These are phyloP conservation scores for Aeoliscus strigatus DNA, from an alignment of 2,797 vertebrate genomes.

Conservation along the genomic window DNA sequence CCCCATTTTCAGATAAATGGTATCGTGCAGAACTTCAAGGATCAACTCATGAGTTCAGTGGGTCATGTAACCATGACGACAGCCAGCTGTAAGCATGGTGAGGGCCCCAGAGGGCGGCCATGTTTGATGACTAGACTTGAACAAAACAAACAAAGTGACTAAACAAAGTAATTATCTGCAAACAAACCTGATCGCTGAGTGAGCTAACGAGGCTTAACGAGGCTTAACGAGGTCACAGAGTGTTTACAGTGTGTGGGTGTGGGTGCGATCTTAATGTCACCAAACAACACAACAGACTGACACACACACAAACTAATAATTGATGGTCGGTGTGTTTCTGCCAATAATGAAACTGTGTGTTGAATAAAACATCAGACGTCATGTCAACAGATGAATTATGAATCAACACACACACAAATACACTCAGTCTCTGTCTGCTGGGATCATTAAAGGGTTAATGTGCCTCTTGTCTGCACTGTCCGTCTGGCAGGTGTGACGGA, in stretches of 20 bases:
- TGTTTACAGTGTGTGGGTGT: background rate
- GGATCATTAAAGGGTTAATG: too few species aligned
- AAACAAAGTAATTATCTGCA: conserved; percentile 65
- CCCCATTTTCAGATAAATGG: too few species aligned
- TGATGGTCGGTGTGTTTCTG: background rate
- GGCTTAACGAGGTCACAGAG: conserved; percentile 29
- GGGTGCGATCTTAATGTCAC: too few species aligned
- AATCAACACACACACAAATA: conserved; percentile 21
- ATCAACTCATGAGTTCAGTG: background rate
- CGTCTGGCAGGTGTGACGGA: too few species aligned
- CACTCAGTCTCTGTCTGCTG: too few species aligned
- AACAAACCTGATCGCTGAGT: conserved; percentile 44
- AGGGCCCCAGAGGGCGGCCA: conserved; percentile 7
- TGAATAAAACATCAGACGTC: conserved; percentile 51
- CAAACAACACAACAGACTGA: background rate
- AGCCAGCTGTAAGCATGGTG: conserved; percentile 6
- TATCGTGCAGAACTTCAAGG: too few species aligned
- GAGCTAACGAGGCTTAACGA: conserved; percentile 59
- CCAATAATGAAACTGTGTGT: conserved; percentile 9
- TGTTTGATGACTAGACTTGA: conserved; percentile 52
- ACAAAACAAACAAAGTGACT: conserved; percentile 58
- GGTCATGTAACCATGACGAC: conserved; percentile 30
- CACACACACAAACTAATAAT: background rate
- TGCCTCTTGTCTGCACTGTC: too few species aligned
- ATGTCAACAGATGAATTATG: conserved; percentile 52